These are phyloP conservation scores for Coptodon bakossiorum DNA, from an alignment of 2,113 vertebrate species.

Conservation along the genomic window DNA sequence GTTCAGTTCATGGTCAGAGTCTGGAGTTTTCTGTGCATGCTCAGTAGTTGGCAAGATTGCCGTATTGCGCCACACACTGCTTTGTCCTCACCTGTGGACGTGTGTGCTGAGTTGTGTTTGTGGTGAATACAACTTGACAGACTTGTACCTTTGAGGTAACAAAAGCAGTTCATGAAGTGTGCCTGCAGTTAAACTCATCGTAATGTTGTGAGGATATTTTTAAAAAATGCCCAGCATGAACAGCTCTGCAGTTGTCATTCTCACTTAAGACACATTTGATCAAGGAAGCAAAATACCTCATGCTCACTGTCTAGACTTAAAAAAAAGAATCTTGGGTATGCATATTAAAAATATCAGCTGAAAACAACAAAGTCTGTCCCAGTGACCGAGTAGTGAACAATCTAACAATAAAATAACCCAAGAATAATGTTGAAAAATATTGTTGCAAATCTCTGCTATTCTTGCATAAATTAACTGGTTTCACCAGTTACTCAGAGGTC, in stretches of 20 bases:
- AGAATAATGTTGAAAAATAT: not conserved
- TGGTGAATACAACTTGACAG: not conserved
- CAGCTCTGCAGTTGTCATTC: not conserved
- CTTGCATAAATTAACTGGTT: not conserved
- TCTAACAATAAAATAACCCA: not conserved
- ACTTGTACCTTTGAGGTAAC: not conserved
- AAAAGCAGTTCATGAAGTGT: not conserved
- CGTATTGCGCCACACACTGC: constrained; percentile 45
- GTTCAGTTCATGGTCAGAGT: constrained; percentile 52
- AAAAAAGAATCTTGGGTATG: not conserved
- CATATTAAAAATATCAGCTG: not conserved
- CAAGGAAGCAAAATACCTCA: not conserved
- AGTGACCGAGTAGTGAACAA: not conserved
- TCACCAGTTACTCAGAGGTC: not conserved
- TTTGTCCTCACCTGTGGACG: constrained; percentile 37
- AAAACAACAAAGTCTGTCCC: not conserved
- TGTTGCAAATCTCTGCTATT: not conserved
- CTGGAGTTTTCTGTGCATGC: constrained; percentile 60
- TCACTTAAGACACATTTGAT: not conserved
- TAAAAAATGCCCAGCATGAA: not conserved
- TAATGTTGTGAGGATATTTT: not conserved
- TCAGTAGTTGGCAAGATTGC: constrained; percentile 41
- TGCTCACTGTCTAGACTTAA: not conserved
- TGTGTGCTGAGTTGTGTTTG: not conserved
- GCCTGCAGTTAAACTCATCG: not conserved